Evolutionary conservation across 2,797 vertebrate species (phyloP).

Genomic region (Mastacembelus armatus): DNA sequence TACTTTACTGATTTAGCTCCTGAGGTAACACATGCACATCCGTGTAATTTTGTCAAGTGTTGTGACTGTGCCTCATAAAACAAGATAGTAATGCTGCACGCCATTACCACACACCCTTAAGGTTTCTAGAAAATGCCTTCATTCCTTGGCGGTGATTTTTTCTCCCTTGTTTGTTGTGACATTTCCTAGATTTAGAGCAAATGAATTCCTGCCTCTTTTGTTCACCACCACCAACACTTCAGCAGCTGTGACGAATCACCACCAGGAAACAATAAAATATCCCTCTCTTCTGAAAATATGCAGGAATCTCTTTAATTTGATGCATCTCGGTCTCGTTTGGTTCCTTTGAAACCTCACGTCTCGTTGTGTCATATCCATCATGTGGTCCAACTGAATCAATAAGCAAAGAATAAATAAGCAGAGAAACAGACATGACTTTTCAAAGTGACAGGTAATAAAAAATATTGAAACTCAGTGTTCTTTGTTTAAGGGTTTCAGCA

Average conservation of each 20-base stretch:
- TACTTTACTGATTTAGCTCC: conserved; percentile 21
- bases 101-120: neutral
- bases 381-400: conserved; percentile 5
- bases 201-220: conserved; percentile 20
- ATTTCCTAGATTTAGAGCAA: conserved; percentile 37
- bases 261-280: conserved; percentile 59
- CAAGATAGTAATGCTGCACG: neutral
- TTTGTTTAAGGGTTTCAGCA: too few relatives aligned
- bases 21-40: conserved; percentile 26
- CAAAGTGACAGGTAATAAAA: too few relatives aligned
- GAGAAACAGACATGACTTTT: too few relatives aligned
- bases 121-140: conserved; percentile 17
- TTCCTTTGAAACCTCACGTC: conserved; percentile 22
- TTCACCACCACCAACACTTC: conserved; percentile 29
- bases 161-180: conserved; percentile 9
- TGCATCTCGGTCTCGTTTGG: conserved; percentile 23
- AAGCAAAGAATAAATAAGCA: too few relatives aligned
- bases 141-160: conserved; percentile 7
- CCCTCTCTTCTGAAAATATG: conserved; percentile 33
- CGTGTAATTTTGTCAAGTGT: conserved; percentile 17
- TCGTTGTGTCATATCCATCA: conserved; percentile 14
- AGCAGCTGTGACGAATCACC: conserved; percentile 58
- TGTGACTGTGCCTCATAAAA: conserved; percentile 26
- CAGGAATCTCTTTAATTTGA: conserved; percentile 53
- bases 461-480: too few relatives aligned